Base-by-base conservation (phyloP, 2,797 vertebrate genomes). In the Spatula versicolor region DNA sequence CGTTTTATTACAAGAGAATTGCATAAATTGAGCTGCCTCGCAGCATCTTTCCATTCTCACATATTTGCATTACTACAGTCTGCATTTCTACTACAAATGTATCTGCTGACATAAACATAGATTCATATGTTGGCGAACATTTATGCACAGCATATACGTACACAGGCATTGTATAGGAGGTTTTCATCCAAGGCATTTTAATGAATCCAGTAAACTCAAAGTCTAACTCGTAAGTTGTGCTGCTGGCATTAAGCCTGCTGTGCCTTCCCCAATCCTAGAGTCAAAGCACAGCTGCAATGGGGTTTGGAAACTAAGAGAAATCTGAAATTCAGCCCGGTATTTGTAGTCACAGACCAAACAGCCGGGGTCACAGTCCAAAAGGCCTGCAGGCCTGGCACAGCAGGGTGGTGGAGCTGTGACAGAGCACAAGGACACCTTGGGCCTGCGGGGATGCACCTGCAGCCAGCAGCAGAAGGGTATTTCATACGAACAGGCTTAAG, bases 391-490 rank as follows among this genome's bases (percentile, higher is more conserved):
- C 30, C 30, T 45, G 63, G 48, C 48, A 25, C 48, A 50, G 48
- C 0, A 0, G 16, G 60, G 43, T 41, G 78, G 21, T 43, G 35
- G 31, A 85, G 39, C 28, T 31, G 68, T 0, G 1, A 30, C 11
- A 63, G 43, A 2, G 19, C 13, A n/a, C 35, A 54, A 67, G 35
- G n/a, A 67, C 39, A 35, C 0, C 17, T 59, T 20, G 9, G 7
- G 30, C 55, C 46, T 2, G 0, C 39, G 18, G 35, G 21, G 79
- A 83, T 0, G 0, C 4, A 63, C 23, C 22, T n/a, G 46, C 33
- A 63, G 31, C 55, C 48, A n/a, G 54, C n/a, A 78, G 59, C 30
- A n/a, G 35, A 75, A 45, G 7, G 23, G 23, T 33, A 58, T 78
- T 93, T 62, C 37, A 72, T 55, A 14, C 20, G 77, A 86, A 46